phyloP scores from a whole-genome alignment of 1,140 invertebrate species.

The Callitettix versicolor region DNA sequence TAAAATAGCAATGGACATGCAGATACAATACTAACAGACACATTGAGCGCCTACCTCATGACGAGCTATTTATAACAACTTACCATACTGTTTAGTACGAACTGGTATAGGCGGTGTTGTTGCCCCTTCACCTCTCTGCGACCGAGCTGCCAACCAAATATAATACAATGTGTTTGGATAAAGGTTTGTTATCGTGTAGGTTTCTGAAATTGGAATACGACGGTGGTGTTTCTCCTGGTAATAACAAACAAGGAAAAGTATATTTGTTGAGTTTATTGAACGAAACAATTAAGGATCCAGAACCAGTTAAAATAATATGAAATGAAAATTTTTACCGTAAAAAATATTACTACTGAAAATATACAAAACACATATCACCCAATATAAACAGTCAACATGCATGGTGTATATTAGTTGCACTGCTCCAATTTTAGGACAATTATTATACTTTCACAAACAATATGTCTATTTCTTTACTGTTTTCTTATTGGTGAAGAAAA shows the following conservation, averaged over 20 bases:
- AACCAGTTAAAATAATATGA: neutral
- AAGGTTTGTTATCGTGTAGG: conserved; percentile 73
- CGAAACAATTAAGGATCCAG: neutral
- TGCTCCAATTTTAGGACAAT: too few species aligned
- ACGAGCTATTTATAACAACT: conserved; percentile 36
- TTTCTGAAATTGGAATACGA: conserved; percentile 68
- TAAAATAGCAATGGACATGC: too few species aligned
- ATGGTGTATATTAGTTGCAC: too few species aligned
- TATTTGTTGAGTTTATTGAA: neutral
- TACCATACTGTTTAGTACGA: conserved; percentile 93
- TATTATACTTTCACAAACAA: too few species aligned
- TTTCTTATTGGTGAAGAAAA: too few species aligned
- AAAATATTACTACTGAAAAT: neutral
- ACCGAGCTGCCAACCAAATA: conserved; percentile 88
- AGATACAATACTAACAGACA: too few species aligned
- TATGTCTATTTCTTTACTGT: too few species aligned
- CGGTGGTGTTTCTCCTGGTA: conserved; percentile 50
- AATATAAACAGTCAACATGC: too few species aligned
- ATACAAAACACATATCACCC: too few species aligned
- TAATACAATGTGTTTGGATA: conserved; percentile 94
- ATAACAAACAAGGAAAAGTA: neutral
- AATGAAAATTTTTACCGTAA: neutral
- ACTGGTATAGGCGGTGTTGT: conserved; percentile 88
- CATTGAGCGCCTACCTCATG: too few species aligned
- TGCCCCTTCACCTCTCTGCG: conserved; percentile 83